Evolutionary conservation across 2,888 invertebrate genomes (phyloP).

Genomic region (Drosophila tripunctata): DNA sequence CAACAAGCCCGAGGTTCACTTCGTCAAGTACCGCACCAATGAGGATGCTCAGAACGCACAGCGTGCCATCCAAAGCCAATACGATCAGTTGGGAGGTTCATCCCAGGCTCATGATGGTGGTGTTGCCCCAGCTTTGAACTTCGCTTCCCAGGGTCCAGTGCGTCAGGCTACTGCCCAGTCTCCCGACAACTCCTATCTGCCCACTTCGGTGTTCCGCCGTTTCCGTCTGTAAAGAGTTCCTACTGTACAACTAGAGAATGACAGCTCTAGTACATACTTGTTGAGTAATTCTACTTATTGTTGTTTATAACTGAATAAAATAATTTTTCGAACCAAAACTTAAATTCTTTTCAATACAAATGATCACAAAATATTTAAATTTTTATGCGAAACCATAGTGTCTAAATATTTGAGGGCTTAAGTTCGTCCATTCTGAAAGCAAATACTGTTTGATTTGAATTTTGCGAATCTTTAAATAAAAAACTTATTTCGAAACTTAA

Average conservation of each 20-base stretch:
- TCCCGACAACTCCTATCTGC: conserved; percentile 71
- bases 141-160: conserved; percentile 64
- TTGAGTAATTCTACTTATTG: conserved; percentile 57
- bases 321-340: conserved; percentile 8
- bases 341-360: background rate
- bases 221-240: conserved; percentile 50
- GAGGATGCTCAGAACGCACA: conserved; percentile 78
- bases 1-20: conserved; percentile 78
- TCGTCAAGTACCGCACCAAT: conserved; percentile 76
- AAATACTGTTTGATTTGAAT: too few species aligned
- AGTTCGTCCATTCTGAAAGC: too few species aligned
- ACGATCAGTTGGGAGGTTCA: conserved; percentile 65
- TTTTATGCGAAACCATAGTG: too few species aligned
- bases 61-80: conserved; percentile 69
- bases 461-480: too few species aligned
- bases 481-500: too few species aligned
- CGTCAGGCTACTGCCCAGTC: conserved; percentile 51
- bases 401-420: too few species aligned
- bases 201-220: conserved; percentile 75
- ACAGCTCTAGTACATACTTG: conserved; percentile 36
- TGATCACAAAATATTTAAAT: background rate
- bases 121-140: conserved; percentile 74
- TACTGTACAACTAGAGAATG: background rate
- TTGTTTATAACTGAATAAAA: conserved; percentile 43
- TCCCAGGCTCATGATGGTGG: conserved; percentile 62